Percentiles rank a stretch among this genome's conserved stretches.
Conservation (phyloP, 1,140 invertebrate genomes). For the Drosophila pectinifera region DNA sequence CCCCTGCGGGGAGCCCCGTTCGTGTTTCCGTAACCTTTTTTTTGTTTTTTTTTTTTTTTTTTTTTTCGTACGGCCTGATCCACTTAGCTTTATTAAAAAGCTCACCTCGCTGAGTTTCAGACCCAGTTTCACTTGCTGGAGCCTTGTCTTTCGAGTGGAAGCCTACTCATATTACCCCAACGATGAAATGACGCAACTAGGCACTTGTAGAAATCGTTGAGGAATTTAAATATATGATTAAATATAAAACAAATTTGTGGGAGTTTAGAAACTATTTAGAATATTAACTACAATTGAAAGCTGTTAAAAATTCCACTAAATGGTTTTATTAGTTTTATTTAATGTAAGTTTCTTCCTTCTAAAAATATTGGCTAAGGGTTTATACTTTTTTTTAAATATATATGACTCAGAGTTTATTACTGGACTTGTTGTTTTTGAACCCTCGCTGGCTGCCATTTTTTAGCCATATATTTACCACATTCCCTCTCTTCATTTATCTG, state of each 20-base stretch:
- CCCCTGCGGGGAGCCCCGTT: conserved; percentile 4
- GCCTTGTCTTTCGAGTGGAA: conserved; percentile 25
- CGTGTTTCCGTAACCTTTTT: conserved; percentile 17
- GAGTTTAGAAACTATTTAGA: no score
- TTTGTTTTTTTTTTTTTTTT: conserved; percentile 8
- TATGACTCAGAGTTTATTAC: conserved; percentile 4
- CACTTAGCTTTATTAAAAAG: conserved; percentile 74
- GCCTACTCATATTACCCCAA: conserved; percentile 11
- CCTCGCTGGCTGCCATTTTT: not conserved
- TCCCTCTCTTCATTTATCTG: not conserved
- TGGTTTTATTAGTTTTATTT: no score
- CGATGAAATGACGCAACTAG: conserved; percentile 7
- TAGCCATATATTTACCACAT: not conserved
- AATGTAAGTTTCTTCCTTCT: no score
- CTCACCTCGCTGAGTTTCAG: conserved; percentile 20
- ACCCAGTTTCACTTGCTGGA: conserved; percentile 10
- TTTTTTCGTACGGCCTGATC: conserved; percentile 36
- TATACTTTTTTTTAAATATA: no score
- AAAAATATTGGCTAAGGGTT: no score
- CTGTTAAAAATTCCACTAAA: no score
- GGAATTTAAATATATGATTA: not conserved
- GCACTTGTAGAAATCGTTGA: not conserved
- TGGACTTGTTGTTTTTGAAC: not conserved
- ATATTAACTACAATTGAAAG: no score
- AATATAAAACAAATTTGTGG: no score